Evolutionary conservation across 2,797 vertebrate genomes (phyloP).

Genomic region (Sebastes matsubarae): DNA sequence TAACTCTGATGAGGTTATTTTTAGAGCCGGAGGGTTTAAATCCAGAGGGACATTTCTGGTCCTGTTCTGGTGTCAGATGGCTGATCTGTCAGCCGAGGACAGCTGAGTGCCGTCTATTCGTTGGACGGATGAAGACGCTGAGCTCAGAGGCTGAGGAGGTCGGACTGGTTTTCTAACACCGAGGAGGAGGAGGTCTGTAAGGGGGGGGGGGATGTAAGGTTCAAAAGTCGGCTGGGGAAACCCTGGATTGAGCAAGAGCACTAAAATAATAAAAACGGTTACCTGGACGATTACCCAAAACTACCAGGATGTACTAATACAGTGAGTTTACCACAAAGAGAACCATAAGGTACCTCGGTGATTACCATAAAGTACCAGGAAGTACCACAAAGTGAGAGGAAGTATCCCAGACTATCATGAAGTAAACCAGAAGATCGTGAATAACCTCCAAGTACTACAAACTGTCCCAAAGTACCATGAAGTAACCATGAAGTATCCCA

Average conservation of each 20-base stretch:
- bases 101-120: constrained; percentile 25
- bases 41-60: constrained; percentile 36
- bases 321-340: not conserved
- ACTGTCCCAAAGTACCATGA: not conserved
- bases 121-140: not conserved
- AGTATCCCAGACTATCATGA: not conserved
- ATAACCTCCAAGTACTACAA: not conserved
- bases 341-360: not conserved
- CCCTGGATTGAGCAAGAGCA: not conserved
- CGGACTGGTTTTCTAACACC: not conserved
- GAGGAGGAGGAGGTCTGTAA: not conserved
- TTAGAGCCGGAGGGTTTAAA: constrained; percentile 45
- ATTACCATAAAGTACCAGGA: not conserved
- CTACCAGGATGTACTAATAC: not conserved
- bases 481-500: not conserved
- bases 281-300: not conserved
- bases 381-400: not conserved
- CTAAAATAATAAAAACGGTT: not conserved
- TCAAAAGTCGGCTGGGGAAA: not conserved
- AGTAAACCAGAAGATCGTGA: no score
- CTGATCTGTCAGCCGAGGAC: constrained; percentile 50
- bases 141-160: not conserved
- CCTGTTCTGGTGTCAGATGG: constrained; percentile 40
- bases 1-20: constrained; percentile 44
- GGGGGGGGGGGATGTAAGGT: not conserved